phyloP scores from a whole-genome alignment of 2,888 invertebrate species.

The Acleris literana region DNA sequence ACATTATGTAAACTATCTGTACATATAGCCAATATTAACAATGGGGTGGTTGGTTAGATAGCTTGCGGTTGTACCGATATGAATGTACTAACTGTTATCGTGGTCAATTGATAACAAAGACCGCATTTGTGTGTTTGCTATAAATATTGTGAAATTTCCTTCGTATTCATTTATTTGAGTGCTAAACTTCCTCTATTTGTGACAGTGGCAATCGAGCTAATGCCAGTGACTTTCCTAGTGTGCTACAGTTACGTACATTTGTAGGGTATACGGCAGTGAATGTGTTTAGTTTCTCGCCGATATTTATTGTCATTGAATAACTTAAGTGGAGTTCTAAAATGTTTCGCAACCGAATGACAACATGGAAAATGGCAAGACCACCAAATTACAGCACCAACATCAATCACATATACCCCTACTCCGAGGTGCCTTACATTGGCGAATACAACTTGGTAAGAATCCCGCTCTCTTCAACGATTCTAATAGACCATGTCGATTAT shows the following conservation, averaged over 20 bases:
- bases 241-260: too few relatives aligned
- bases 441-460: slow-evolving; percentile 52
- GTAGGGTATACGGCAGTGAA: too few relatives aligned
- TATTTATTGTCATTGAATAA: background rate
- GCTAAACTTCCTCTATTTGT: background rate
- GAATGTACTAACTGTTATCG: background rate
- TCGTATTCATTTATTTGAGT: background rate
- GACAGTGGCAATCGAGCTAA: background rate
- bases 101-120: slow-evolving; percentile 17
- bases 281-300: too few relatives aligned
- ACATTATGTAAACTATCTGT: too few relatives aligned
- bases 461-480: slow-evolving; percentile 40
- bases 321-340: background rate
- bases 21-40: background rate
- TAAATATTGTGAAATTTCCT: background rate
- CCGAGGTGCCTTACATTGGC: slow-evolving; percentile 56
- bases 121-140: background rate
- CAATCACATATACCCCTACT: slow-evolving; percentile 53
- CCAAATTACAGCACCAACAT: slow-evolving; percentile 48
- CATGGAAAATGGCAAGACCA: slow-evolving; percentile 30
- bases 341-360: slow-evolving; percentile 24
- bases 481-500: slow-evolving; percentile 56
- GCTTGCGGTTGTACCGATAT: slow-evolving; percentile 22
- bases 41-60: slow-evolving; percentile 6
- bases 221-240: too few relatives aligned